Evolutionary conservation across 2,888 invertebrate species (phyloP).

Genomic region (Cataglyphis cursor): DNA sequence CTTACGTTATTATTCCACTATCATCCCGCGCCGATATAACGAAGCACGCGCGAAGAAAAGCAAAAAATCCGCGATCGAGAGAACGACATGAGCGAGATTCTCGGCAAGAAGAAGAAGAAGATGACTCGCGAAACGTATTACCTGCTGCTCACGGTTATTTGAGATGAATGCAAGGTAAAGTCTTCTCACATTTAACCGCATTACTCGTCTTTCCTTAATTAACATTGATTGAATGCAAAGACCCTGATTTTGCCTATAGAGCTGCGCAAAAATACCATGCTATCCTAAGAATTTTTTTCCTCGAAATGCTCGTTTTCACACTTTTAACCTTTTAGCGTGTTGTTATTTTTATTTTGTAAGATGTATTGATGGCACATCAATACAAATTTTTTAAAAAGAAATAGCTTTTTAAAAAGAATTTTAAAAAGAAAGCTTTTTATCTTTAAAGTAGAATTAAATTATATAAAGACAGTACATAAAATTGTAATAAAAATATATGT

Average conservation of each 20-base stretch:
- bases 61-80: constrained; percentile 66
- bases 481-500: background rate
- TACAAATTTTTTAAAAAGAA: background rate
- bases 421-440: background rate
- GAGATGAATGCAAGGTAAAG: constrained; percentile 49
- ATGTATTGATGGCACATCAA: background rate
- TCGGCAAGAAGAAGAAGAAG: constrained; percentile 41
- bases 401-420: background rate
- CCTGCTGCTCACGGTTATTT: constrained; percentile 42
- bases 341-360: background rate
- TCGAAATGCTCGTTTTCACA: background rate
- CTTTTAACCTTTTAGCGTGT: background rate
- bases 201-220: constrained; percentile 64
- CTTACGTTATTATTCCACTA: constrained; percentile 70
- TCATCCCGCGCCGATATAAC: constrained; percentile 63
- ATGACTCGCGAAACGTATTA: constrained; percentile 21
- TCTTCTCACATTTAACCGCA: constrained; percentile 43
- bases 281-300: background rate
- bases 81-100: constrained; percentile 39
- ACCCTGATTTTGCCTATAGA: background rate
- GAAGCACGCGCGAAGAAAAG: constrained; percentile 47
- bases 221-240: constrained; percentile 55
- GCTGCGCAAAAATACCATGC: background rate
- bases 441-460: background rate
- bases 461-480: background rate